Conservation (phyloP, 2,113 vertebrate genomes). For the Geococcyx californianus region DNA sequence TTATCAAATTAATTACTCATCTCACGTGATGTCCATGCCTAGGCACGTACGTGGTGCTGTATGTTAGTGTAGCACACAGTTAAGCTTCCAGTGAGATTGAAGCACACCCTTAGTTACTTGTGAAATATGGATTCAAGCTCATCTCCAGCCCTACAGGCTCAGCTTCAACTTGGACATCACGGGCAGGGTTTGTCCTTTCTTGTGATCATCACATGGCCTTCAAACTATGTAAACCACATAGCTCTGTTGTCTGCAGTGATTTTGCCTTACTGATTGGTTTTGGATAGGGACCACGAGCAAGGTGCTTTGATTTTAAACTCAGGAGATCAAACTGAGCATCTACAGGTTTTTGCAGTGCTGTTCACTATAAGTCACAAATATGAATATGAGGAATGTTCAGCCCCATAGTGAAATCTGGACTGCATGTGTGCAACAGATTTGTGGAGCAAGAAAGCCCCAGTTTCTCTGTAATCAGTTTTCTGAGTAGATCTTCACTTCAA, state of each 20-base stretch:
- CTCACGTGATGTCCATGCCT: not conserved
- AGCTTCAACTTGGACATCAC: not conserved
- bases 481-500: not conserved
- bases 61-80: not conserved
- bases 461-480: not conserved
- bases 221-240: not conserved
- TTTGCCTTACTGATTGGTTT: not conserved
- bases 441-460: not conserved
- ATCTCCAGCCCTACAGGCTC: not conserved
- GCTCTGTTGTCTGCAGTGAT: not conserved
- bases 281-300: not conserved
- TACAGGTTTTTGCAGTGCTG: not conserved
- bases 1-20: slow-evolving; percentile 36
- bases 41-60: fast-evolving
- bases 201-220: not conserved
- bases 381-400: not conserved
- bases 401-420: not conserved
- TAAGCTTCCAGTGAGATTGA: not conserved
- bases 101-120: not conserved
- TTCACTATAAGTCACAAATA: not conserved
- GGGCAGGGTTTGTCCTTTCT: not conserved
- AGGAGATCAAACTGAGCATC: not conserved
- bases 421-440: no score
- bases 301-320: not conserved
- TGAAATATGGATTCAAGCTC: not conserved